Percentiles rank a stretch among this genome's conserved stretches.
Conservation (phyloP, 2,113 vertebrate genomes). For the Stictonetta naevosa region DNA sequence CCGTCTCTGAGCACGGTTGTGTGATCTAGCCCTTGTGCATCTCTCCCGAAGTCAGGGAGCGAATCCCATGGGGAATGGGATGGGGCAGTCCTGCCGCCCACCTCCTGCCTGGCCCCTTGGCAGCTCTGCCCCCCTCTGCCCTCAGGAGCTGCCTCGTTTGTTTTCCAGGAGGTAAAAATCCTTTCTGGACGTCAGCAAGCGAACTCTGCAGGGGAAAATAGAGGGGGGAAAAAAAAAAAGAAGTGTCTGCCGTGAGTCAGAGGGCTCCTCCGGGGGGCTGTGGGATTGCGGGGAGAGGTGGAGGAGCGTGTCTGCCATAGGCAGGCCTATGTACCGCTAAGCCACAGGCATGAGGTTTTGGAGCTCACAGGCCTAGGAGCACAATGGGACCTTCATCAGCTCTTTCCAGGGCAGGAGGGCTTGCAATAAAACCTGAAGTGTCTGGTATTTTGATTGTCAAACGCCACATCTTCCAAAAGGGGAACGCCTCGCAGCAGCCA, state of each 20-base stretch:
- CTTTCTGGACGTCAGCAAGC: not conserved
- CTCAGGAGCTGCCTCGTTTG: not conserved
- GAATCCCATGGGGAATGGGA: not conserved
- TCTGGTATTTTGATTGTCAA: conserved; percentile 33
- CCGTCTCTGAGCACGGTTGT: not conserved
- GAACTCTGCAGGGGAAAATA: not conserved
- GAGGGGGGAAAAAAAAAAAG: not conserved
- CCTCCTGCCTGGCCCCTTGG: not conserved
- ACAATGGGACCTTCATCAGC: conserved; percentile 20
- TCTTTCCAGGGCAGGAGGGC: conserved; percentile 24
- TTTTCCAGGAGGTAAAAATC: conserved; percentile 17
- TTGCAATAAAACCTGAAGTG: conserved; percentile 40
- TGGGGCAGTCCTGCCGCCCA: not conserved
- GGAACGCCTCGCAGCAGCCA: not conserved
- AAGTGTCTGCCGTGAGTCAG: conserved; percentile 14
- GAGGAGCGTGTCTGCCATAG: not conserved
- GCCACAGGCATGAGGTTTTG: conserved; percentile 55
- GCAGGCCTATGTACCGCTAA: conserved; percentile 7
- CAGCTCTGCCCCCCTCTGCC: not conserved
- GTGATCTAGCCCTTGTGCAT: not conserved
- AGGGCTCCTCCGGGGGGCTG: not conserved
- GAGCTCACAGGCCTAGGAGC: not conserved
- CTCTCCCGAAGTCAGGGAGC: not conserved
- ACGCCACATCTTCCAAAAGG: not conserved
- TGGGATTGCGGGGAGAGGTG: not conserved